phyloP scores from a whole-genome alignment of 2,888 invertebrate genomes.

The Drosophila crucigera region DNA sequence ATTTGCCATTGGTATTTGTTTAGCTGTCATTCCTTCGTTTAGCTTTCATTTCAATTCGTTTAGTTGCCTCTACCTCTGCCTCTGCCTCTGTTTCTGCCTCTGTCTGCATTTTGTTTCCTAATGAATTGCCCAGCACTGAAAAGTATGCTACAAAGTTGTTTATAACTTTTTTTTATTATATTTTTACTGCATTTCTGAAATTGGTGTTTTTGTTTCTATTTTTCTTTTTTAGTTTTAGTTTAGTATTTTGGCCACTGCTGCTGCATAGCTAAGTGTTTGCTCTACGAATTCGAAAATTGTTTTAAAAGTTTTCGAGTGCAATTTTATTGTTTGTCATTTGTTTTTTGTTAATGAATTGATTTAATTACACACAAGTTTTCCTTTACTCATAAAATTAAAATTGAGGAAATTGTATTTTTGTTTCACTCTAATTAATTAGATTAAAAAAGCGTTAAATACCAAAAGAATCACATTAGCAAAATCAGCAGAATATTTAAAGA shows the following conservation, averaged over 20 bases:
- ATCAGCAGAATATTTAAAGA: not conserved
- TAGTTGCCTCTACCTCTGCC: not conserved
- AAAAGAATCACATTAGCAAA: not conserved
- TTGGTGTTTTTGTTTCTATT: not conserved
- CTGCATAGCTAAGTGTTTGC: constrained; percentile 38
- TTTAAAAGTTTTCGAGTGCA: not conserved
- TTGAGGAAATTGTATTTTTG: not conserved
- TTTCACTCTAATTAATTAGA: not conserved
- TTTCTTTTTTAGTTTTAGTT: not conserved
- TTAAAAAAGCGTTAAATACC: not conserved
- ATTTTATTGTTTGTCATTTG: not conserved
- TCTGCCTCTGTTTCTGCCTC: not conserved
- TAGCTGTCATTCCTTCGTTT: constrained; percentile 18
- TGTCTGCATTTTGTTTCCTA: constrained; percentile 2
- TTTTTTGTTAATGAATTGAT: constrained; percentile 3
- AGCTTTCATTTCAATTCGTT: constrained; percentile 4
- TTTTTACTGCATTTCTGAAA: constrained; percentile 24
- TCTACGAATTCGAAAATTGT: not conserved
- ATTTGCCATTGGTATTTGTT: constrained; percentile 28
- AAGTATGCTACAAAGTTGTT: constrained; percentile 39
- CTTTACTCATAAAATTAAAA: not conserved
- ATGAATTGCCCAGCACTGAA: constrained; percentile 33
- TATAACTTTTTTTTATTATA: not conserved
- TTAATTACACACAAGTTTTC: not conserved
- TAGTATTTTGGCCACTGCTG: not conserved